Percentiles rank a stretch among this genome's conserved stretches.
These are phyloP conservation scores for Thunnus thynnus DNA, from an alignment of 2,113 vertebrate genomes.

Conservation along the genomic window DNA sequence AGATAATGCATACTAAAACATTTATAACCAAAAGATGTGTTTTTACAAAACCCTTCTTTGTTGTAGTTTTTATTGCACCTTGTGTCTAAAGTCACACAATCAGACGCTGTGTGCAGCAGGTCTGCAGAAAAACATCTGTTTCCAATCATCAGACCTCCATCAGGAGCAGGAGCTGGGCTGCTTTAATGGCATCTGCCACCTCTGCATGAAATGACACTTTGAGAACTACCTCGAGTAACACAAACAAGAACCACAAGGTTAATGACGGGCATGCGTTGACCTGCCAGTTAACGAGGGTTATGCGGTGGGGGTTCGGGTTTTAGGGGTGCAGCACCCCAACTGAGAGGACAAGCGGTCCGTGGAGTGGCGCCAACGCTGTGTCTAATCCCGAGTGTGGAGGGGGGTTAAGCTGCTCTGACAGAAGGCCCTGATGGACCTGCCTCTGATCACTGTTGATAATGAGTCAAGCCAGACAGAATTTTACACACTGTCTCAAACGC, in stretches of 20 bases:
- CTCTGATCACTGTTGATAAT: slow-evolving; percentile 75
- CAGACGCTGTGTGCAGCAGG: slow-evolving; percentile 47
- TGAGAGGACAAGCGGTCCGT: slow-evolving; percentile 63
- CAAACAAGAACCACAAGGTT: slow-evolving; percentile 57
- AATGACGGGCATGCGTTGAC: slow-evolving; percentile 52
- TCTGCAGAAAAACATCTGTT: slow-evolving; percentile 63
- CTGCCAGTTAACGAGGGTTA: slow-evolving; percentile 40
- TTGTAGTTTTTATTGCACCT: slow-evolving; percentile 27
- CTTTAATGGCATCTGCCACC: slow-evolving; percentile 59
- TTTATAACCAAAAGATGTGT: slow-evolving; percentile 17
- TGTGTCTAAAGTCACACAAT: slow-evolving; percentile 55
- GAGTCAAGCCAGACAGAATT: slow-evolving; percentile 77
- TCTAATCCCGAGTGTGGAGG: slow-evolving; percentile 70
- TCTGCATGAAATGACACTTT: slow-evolving; percentile 48
- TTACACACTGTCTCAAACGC: slow-evolving; percentile 67
- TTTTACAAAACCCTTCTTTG: slow-evolving; percentile 51
- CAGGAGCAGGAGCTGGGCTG: slow-evolving; percentile 24
- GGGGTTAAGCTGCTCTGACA: slow-evolving; percentile 71
- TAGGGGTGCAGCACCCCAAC: slow-evolving; percentile 46
- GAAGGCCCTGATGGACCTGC: slow-evolving; percentile 71
- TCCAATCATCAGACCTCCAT: slow-evolving; percentile 51
- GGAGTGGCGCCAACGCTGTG: slow-evolving; percentile 66
- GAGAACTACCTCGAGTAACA: slow-evolving; percentile 25
- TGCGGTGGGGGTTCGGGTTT: slow-evolving; percentile 12
- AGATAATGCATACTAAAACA: slow-evolving; percentile 25